Base-by-base conservation (phyloP, 1,140 invertebrate genomes). In the Zaprionus taronus region DNA sequence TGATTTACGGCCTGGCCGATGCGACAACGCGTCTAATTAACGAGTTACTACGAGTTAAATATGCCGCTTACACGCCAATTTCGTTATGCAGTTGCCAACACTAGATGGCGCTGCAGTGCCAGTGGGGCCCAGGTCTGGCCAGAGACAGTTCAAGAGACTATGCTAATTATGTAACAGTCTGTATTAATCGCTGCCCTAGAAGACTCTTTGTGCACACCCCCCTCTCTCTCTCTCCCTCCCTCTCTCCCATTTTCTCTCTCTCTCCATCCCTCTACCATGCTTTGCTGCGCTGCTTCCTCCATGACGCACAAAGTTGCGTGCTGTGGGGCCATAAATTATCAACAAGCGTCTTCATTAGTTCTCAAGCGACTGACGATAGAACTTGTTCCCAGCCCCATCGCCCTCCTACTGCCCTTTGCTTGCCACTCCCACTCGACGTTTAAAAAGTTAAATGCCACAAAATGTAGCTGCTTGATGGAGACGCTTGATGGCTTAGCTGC, bases 311-410 rank as follows among this genome's bases (percentile, higher is more conserved):
- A 80, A 72, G 68, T 80, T 80, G 80, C 80, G 80, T 81, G 80
- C 58, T 65, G 67, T 24, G 31, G 17, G 65, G 41, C 72, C 80
- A 81, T 81, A 79, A 81, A 81, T 81, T 81, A 81, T 77, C 63
- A 77, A 79, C 71, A 80, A 81, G 80, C 80, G 80, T 80, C 80
- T 81, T 81, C 80, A 81, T 81, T 81, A 80, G 80, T 80, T 81
- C 73, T 76, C 77, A 79, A 80, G 72, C 60, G 55, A 51, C 60
- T 58, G 28, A 60, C 78, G 55, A 79, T 66, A 60, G 57, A 73
- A 69, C 15, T 66, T 66, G 55, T 49, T 38, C 7, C n/a, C 68
- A 36, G 57, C 34, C 34, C 41, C 28, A 9, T 63, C 65, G 49
- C 58, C 56, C 14, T 15, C 41, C n/a, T 1, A 11, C 31, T 34